These are phyloP conservation scores for Chelonus insularis DNA, from an alignment of 1,140 invertebrate genomes.

Conservation along the genomic window DNA sequence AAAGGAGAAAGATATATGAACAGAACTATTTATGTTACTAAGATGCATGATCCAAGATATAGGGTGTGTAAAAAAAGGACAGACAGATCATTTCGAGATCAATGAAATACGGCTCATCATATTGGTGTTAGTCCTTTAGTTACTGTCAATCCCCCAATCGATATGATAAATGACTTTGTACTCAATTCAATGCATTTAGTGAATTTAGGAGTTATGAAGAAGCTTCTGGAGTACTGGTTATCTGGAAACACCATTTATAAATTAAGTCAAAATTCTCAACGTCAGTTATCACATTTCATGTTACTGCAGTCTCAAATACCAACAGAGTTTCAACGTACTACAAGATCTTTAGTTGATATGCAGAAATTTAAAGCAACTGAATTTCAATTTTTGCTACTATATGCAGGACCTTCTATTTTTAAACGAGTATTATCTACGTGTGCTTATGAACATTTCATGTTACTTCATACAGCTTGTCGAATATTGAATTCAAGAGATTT, in stretches of 20 bases:
- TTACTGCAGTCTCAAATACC: too few relatives aligned
- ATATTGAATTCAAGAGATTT: constrained; percentile 28
- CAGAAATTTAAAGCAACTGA: constrained; percentile 31
- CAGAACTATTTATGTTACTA: constrained; percentile 19
- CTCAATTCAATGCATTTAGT: too few relatives aligned
- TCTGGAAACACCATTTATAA: too few relatives aligned
- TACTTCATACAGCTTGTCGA: constrained; percentile 29
- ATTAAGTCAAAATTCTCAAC: too few relatives aligned
- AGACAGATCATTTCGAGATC: constrained; percentile 15
- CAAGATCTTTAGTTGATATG: constrained; percentile 24
- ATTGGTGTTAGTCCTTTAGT: too few relatives aligned
- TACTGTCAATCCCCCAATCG: too few relatives aligned
- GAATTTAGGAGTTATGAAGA: too few relatives aligned
- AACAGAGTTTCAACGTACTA: constrained; percentile 34
- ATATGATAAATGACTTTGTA: too few relatives aligned
- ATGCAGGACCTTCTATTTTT: constrained; percentile 30
- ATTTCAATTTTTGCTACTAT: constrained; percentile 28
- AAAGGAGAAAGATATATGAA: constrained; percentile 9
- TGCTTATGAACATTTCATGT: constrained; percentile 31
- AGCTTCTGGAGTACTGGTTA: too few relatives aligned
- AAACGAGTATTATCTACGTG: constrained; percentile 23
- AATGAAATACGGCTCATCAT: too few relatives aligned
- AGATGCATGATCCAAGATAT: neutral
- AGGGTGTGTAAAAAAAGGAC: too few relatives aligned
- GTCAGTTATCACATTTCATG: too few relatives aligned